Evolutionary conservation across 2,797 vertebrate genomes (phyloP).

Genomic region (Propithecus perrieri): DNA sequence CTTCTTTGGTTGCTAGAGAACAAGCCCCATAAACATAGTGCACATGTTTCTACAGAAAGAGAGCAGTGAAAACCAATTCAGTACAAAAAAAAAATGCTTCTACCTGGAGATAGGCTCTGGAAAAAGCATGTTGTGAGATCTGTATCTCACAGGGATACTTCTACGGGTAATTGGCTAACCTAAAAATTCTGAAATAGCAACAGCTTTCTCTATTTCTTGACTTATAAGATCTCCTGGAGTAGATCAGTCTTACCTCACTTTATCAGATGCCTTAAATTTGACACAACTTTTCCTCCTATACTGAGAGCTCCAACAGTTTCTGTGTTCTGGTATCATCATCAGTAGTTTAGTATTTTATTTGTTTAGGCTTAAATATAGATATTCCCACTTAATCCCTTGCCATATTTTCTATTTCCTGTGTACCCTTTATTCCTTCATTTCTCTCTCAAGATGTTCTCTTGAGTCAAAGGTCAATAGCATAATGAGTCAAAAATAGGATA

Average conservation of each 20-base stretch:
- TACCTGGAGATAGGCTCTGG: not conserved
- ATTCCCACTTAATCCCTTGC: not conserved
- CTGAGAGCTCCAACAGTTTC: not conserved
- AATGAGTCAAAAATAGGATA: slow-evolving; percentile 67
- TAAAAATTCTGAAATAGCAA: not conserved
- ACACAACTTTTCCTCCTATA: not conserved
- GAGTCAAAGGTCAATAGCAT: slow-evolving; percentile 56
- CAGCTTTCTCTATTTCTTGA: not conserved
- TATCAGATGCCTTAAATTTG: not conserved
- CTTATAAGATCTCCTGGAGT: not conserved
- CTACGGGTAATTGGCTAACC: not conserved
- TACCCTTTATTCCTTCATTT: slow-evolving; percentile 43
- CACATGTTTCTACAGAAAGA: not conserved
- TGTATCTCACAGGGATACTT: not conserved
- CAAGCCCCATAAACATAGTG: not conserved
- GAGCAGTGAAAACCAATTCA: not conserved
- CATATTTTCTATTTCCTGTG: slow-evolving; percentile 57
- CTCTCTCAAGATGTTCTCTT: slow-evolving; percentile 12
- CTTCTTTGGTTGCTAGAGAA: not conserved
- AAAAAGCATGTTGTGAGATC: not conserved
- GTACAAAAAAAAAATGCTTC: not conserved
- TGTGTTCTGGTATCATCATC: not conserved
- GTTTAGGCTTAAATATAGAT: slow-evolving; percentile 35
- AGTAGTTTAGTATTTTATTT: not conserved
- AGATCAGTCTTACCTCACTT: not conserved